These are phyloP conservation scores for Oncorhynchus mykiss DNA, from an alignment of 2,113 vertebrate species.

Conservation along the genomic window DNA sequence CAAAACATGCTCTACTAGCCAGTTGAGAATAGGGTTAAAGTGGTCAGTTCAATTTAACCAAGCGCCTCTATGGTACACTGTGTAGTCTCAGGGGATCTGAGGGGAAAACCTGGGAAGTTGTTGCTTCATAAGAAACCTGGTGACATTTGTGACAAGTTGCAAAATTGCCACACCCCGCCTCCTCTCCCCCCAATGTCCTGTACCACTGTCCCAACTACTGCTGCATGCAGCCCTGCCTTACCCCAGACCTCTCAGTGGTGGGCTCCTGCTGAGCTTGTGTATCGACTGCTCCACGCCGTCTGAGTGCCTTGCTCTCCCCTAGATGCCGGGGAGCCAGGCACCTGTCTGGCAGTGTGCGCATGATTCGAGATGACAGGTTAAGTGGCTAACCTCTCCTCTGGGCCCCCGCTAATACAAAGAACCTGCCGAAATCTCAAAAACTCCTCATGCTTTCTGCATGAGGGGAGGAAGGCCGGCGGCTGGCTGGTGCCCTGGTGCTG, in stretches of 20 bases:
- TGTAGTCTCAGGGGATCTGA: background rate
- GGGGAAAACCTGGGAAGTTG: conserved; percentile 7
- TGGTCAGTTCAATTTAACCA: background rate
- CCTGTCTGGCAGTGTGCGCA: conserved; percentile 56
- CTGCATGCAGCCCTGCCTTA: conserved; percentile 32
- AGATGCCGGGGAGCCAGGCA: conserved; percentile 33
- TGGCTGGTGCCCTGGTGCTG: background rate
- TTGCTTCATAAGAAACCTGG: conserved; percentile 12
- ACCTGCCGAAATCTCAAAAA: conserved; percentile 30
- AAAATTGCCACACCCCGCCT: conserved; percentile 12
- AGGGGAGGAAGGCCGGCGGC: background rate
- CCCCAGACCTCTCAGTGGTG: conserved; percentile 25
- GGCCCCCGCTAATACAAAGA: conserved; percentile 49
- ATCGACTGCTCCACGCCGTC: conserved; percentile 34
- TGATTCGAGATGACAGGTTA: conserved; percentile 77
- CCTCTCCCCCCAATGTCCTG: conserved; percentile 17
- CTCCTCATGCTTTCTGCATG: conserved; percentile 19
- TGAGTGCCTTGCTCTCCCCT: conserved; percentile 40
- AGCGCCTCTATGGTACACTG: background rate
- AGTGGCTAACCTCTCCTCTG: conserved; percentile 71
- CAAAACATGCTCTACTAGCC: too few relatives aligned
- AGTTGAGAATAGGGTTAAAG: too few relatives aligned
- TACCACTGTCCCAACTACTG: conserved; percentile 8
- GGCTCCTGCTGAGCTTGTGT: conserved; percentile 40
- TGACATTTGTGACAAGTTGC: conserved; percentile 41